Base-by-base conservation (phyloP, 2,113 vertebrate species). In the Parus major region DNA sequence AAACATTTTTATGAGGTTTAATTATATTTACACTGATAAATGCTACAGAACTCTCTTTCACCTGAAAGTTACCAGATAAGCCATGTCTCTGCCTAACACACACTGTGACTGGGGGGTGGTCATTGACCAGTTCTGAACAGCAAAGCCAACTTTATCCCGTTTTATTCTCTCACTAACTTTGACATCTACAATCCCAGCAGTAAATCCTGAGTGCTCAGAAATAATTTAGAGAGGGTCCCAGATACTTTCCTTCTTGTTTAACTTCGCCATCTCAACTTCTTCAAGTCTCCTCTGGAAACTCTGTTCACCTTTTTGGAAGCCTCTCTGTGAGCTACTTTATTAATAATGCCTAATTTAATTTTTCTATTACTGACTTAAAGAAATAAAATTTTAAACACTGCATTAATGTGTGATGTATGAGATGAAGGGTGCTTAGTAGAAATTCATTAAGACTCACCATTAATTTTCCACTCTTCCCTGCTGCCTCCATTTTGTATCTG, bases 261-360 rank as follows among this genome's bases (percentile, higher is more conserved):
- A 41, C 8, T 56, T 24, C 2, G 1, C 15, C 11, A 36, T 70
- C 46, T 85, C 66, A 75, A 3, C 28, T 82, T 64, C 44, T 52
- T 24, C 22, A 6, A 0, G 52, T 29, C 64, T 33, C 23, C 8
- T 65, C 47, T 78, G 53, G 64, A 76, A 86, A 60, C 39, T 44
- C 33, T 47, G 8, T 55, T 92, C 68, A 52, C 35, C 14, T 47
- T 63, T 65, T 28, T 71, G 39, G 83, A 93, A 88, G 57, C 10
- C 23, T 79, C 18, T 52, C 35, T 87, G 27, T 55, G 73, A 77
- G 52, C 39, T 65, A 59, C 18, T 72, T 77, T 46, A 78, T 95
- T 78, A 95, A 92, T 94, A 83, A 95, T 88, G 23, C 6, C 78
- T 71, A 28, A 68, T 49, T 90, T 90, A 90, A 94, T 96, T 90